Base-by-base conservation (phyloP, 2,113 vertebrate genomes). In the Emydura subglobosa region DNA sequence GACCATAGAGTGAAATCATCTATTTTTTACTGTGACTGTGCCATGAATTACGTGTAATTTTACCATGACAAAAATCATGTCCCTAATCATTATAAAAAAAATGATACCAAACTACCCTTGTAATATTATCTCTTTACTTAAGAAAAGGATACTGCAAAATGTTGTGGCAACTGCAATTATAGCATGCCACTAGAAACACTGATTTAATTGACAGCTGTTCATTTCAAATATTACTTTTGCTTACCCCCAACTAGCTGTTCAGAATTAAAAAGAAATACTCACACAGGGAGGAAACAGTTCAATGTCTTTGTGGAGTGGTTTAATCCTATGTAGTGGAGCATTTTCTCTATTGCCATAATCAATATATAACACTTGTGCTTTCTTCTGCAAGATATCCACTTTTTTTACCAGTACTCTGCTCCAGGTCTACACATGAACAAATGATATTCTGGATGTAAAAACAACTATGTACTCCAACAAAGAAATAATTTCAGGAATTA, bases 341-440 rank as follows among this genome's bases (percentile, higher is more conserved):
- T 92, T 82, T 97, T 99, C 99, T 95, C 98, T 98, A 93, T 99
- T 99, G 86, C 99, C 99, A 97, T 98, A 99, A 96, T 99, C 99
- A 82, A 99, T 98, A 96, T 99, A 99, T 42, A 99, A 97, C 50
- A 99, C 94, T 8, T 95, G 96, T 34, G 98, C 98, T 44, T 88
- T 98, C 89, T 98, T 98, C 94, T 98, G 97, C 55, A 95, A 83
- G 25, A 96, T 34, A 96, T 98, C 93, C 68, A 99, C 81, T 10
- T 98, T 96, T 95, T 98, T 98, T 82, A 99, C 94, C 54, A 99
- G 81, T 7, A 97, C 99, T 97, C 99, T 95, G 90, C 99, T 99
- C 99, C 99, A 99, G 31, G 98, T 98, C 99, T 99, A 95, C 17
- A 91, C 61, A 44, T 78, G 42, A 97, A 96, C 83, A 53, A 87